Evolutionary conservation across 1,140 invertebrate species (phyloP), one percentile per base, ranked within the genome.

Genomic region (Euglossa dilemma): DNA sequence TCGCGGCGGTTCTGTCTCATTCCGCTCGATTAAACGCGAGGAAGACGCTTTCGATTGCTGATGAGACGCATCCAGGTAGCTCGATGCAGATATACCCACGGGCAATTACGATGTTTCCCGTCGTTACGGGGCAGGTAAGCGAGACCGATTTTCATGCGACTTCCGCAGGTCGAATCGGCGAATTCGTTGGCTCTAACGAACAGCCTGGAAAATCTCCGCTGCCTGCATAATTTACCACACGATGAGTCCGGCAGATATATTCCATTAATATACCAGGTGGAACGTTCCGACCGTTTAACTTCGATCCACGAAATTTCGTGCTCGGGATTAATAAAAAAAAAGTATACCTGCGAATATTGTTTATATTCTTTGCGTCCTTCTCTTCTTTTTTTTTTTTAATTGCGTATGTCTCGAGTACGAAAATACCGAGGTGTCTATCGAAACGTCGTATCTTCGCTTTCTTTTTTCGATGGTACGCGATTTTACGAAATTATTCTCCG

Each of bases 31-130:
- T 92, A 92, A 92, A 91, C 89, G 85, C 90, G 88, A 86, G 85
- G 88, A 92, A 91, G 91, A 91, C 87, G 85, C 81, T 85, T 87
- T 85, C 85, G 88, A 85, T 89, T 76, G 90, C 69, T 80, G 90
- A 92, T 91, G 89, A 90, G 91, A 86, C 87, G 88, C 88, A 84
- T 87, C 84, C 81, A 72, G 61, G 71, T 74, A 90, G 80, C 88
- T 91, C 85, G 88, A 83, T 25, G 63, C 70, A 64, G 79, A 81
- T 90, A 89, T 86, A 80, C 63, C 88, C 87, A 86, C 83, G 85
- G 77, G 83, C 91, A 91, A 93, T 93, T 92, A 93, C 90, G 90
- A 92, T 89, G 90, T 92, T 93, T 93, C 92, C 92, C 85, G 92
- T 93, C 92, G 88, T 93, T 92, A 92, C 89, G 88, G 80, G 77